Evolutionary conservation across 2,888 invertebrate genomes (phyloP), one percentile per base, ranked within the genome.

Genomic region (Junonia oenone): DNA sequence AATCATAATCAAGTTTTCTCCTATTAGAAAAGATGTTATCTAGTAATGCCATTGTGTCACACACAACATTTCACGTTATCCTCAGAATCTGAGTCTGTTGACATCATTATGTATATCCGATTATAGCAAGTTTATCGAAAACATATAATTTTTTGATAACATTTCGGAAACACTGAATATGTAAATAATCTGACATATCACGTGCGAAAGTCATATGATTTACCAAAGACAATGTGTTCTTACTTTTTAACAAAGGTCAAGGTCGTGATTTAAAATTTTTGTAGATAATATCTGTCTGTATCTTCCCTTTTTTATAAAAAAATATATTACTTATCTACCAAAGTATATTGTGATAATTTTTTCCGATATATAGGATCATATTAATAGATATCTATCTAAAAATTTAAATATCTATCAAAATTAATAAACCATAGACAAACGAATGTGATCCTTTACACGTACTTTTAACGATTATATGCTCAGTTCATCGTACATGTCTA

Each of bases 21-120:
- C 92, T 93, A 80, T 92, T 89, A 72, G 91, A 90, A 85, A 94
- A 93, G 68, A 95, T 83, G 91, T 94, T 94, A 77, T 94, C 93
- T 79, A 95, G 91, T 84, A 95, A 91, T 90, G 94, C 94, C 95
- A 95, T 95, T 83, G 86, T 91, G 68, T 83, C 73, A 78, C 68
- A 71, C 67, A 67, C 72, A 72, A 68, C 76, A 77, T 81, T 72
- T 83, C 77, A 83, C 69, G 63, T 67, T 67, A 72, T 75, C 69
- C 66, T 72, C 71, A 66, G 71, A 57, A 63, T 67, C 64, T 59
- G 61, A 61, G 65, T 71, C 70, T 56, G 57, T 62, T 68, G 66
- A 65, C 74, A 77, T 81, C 62, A 67, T 74, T 69, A 53, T 56
- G 54, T 58, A 54, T 54, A 62, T 56, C 17, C 31, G 31, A 59